phyloP scores from a whole-genome alignment of 2,113 vertebrate genomes.

The Microtus oregoni region DNA sequence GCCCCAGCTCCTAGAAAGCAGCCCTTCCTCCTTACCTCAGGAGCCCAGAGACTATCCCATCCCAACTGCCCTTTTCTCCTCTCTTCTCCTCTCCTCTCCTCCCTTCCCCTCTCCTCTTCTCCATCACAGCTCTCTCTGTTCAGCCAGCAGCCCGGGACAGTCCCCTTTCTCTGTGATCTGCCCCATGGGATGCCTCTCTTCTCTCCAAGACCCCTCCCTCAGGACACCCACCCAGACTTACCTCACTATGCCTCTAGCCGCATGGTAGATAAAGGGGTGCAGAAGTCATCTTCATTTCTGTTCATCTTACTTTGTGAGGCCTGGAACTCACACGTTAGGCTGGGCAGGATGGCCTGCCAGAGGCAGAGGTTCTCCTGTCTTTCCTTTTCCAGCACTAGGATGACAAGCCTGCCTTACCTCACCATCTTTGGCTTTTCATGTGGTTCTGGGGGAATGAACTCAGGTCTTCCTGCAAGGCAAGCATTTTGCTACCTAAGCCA shows the following conservation, averaged over 20 bases:
- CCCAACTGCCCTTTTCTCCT: background rate
- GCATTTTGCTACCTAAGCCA: background rate
- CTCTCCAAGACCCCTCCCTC: background rate
- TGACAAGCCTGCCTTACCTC: background rate
- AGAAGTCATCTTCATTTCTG: background rate
- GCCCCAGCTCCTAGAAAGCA: background rate
- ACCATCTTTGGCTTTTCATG: no score
- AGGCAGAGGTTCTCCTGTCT: background rate
- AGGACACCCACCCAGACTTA: slow-evolving; percentile 1
- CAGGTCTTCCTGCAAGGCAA: background rate
- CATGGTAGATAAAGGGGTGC: background rate
- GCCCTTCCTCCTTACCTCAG: background rate
- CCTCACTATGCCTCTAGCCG: background rate
- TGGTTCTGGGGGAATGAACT: background rate
- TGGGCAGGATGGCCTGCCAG: background rate
- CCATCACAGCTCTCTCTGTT: background rate
- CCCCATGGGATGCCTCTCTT: background rate
- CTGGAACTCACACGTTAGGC: background rate
- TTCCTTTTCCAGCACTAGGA: background rate
- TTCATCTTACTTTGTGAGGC: background rate
- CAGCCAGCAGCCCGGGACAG: background rate
- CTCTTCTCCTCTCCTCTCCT: background rate
- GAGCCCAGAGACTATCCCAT: background rate
- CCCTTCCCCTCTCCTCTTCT: background rate
- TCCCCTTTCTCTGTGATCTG: background rate